A percentile compares a stretch with the other conserved stretches of the same genome.
phyloP scores from a whole-genome alignment of 1,140 invertebrate species.

The Meteorus sp. region DNA sequence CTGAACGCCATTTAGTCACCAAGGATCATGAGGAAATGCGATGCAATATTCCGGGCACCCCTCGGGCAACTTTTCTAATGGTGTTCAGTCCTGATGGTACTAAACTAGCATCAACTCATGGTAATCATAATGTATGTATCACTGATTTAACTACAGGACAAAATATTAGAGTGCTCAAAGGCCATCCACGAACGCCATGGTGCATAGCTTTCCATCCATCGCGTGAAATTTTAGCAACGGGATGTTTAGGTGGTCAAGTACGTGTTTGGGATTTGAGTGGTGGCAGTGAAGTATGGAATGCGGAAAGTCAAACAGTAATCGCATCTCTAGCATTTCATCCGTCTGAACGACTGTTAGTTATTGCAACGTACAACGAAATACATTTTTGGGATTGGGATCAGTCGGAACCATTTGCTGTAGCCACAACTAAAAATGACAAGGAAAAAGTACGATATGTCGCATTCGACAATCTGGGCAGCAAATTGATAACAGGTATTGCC shows the following conservation, averaged over 20 bases:
- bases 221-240: constrained; percentile 82
- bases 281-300: constrained; percentile 82
- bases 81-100: constrained; percentile 85
- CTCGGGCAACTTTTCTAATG: constrained; percentile 81
- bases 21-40: constrained; percentile 61
- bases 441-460: constrained; percentile 84
- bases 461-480: constrained; percentile 81
- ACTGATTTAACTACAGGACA: constrained; percentile 79
- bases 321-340: constrained; percentile 88
- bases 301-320: constrained; percentile 72
- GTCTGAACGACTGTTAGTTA: constrained; percentile 76
- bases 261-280: constrained; percentile 88
- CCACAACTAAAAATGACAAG: constrained; percentile 68
- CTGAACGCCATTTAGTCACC: constrained; percentile 60
- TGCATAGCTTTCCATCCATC: constrained; percentile 88
- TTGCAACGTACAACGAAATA: constrained; percentile 82
- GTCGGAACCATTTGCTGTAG: constrained; percentile 73
- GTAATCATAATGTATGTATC: constrained; percentile 90
- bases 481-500: constrained; percentile 83
- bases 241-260: constrained; percentile 88
- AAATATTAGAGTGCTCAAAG: constrained; percentile 75
- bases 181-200: constrained; percentile 90
- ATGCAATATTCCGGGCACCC: constrained; percentile 74
- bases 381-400: constrained; percentile 91
- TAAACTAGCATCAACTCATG: constrained; percentile 86